These are phyloP conservation scores for Sebastes minor DNA, from an alignment of 2,797 vertebrate genomes.

Conservation along the genomic window DNA sequence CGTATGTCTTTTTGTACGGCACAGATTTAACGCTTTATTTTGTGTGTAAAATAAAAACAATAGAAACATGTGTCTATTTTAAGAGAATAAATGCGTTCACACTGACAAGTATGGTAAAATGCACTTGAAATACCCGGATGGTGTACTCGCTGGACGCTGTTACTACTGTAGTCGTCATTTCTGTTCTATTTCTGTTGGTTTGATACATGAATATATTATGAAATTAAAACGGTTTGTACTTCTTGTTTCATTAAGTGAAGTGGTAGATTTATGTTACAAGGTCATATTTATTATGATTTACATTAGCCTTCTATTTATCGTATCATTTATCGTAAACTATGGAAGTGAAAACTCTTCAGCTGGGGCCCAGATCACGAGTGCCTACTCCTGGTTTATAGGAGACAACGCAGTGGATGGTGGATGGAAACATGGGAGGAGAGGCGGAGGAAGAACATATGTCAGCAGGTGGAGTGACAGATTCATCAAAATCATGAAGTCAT, in stretches of 20 bases:
- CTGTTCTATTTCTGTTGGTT: neutral
- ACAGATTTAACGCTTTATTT: neutral
- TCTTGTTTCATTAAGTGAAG: neutral
- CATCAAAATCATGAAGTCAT: slow-evolving; percentile 29
- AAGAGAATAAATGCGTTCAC: no score
- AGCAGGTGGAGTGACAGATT: slow-evolving; percentile 26
- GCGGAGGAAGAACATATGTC: neutral
- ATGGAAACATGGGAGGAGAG: neutral
- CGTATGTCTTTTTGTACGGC: neutral
- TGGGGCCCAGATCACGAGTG: neutral
- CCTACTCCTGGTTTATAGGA: neutral
- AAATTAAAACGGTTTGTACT: neutral
- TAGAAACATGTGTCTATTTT: neutral
- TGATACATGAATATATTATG: neutral
- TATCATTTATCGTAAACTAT: neutral
- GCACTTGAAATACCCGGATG: no score
- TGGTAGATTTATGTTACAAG: neutral
- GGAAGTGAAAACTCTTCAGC: neutral
- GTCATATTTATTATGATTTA: neutral
- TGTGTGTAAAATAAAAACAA: neutral
- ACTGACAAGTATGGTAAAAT: no score
- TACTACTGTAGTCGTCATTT: neutral
- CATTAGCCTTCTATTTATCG: no score
- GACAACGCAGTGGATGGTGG: neutral
- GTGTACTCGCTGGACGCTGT: no score